Conservation (phyloP, 1,140 invertebrate species). For the Limonius californicus region DNA sequence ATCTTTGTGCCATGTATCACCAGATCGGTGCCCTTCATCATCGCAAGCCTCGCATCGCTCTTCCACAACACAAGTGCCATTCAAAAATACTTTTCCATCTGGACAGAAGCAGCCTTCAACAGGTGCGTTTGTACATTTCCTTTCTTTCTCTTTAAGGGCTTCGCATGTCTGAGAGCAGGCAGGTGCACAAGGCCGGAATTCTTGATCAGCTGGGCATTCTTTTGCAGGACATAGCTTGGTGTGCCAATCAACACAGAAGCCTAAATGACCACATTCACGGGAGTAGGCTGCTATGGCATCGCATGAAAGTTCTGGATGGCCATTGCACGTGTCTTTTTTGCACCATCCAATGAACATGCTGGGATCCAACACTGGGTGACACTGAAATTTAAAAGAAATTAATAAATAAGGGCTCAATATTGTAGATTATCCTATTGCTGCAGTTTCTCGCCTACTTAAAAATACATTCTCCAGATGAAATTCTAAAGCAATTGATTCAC, state of each 20-base stretch:
- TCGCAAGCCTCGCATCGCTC: constrained; percentile 64
- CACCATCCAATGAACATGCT: constrained; percentile 63
- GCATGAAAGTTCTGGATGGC: constrained; percentile 56
- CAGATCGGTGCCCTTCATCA: constrained; percentile 49
- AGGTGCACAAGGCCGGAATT: constrained; percentile 63
- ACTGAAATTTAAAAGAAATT: not conserved
- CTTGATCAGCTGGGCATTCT: constrained; percentile 55
- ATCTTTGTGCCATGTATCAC: constrained; percentile 57
- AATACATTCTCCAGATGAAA: too few species aligned
- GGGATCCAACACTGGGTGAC: constrained; percentile 64
- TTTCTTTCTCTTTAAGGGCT: constrained; percentile 34
- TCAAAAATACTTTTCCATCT: constrained; percentile 57
- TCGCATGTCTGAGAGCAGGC: constrained; percentile 67
- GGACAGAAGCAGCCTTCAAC: constrained; percentile 84
- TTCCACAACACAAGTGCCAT: constrained; percentile 57
- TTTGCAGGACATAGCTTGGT: constrained; percentile 59
- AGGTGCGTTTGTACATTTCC: constrained; percentile 50
- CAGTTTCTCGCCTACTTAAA: not conserved
- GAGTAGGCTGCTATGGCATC: constrained; percentile 67
- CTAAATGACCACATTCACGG: constrained; percentile 61
- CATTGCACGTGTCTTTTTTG: constrained; percentile 61
- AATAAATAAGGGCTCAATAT: too few species aligned
- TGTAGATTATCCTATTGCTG: too few species aligned
- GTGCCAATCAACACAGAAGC: constrained; percentile 71
- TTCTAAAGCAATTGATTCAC: too few species aligned